Evolutionary conservation across 2,888 invertebrate genomes (phyloP).

Genomic region (Stenchaetothrips biformis): DNA sequence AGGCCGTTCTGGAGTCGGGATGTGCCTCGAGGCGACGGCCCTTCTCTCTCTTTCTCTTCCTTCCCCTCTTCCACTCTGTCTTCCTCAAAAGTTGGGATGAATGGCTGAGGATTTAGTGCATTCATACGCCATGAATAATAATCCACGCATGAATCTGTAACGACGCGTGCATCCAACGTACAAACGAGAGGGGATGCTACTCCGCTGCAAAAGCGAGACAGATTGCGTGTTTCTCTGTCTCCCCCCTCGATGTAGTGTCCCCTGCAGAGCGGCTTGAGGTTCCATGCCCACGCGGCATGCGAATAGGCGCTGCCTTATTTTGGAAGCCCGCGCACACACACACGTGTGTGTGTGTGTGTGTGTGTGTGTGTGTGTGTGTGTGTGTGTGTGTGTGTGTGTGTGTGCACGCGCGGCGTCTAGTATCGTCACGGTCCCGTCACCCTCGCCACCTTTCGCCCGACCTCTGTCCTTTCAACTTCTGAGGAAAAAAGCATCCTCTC

Average conservation of each 20-base stretch:
- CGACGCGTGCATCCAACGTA: neutral
- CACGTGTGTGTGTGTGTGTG: no score
- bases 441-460: no score
- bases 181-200: neutral
- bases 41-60: neutral
- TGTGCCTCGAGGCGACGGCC: neutral
- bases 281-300: no score
- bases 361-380: no score
- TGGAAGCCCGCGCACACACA: no score
- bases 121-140: constrained; percentile 14
- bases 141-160: constrained; percentile 14
- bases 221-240: neutral
- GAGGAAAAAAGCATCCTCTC: no score
- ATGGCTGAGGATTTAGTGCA: constrained; percentile 1
- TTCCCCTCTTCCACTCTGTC: neutral
- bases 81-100: neutral
- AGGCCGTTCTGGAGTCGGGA: neutral
- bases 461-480: no score
- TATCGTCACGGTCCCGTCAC: no score
- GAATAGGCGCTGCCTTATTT: no score
- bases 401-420: no score
- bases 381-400: no score
- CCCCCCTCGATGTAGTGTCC: neutral
- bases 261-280: no score
- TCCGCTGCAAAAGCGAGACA: neutral